These are phyloP conservation scores for Aleiodes testaceus DNA, from an alignment of 2,888 invertebrate genomes.

Conservation along the genomic window DNA sequence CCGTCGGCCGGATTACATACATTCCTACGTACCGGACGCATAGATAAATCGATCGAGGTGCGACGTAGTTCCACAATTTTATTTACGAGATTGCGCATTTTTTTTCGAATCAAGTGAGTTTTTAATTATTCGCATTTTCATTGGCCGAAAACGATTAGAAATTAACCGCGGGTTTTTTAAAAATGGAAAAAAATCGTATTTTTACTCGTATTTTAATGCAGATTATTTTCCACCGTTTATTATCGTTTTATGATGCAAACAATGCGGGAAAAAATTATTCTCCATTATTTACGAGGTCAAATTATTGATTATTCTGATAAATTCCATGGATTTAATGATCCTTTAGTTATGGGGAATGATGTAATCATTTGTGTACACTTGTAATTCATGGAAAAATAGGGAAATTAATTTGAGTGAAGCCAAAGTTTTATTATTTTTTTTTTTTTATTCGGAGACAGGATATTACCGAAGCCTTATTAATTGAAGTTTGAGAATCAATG, in stretches of 20 bases:
- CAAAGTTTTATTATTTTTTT: not conserved
- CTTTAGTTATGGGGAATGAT: conserved; percentile 1
- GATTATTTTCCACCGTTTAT: not conserved
- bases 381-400: not conserved
- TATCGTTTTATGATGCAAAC: conserved; percentile 15
- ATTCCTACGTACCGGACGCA: conserved; percentile 27
- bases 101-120: not conserved
- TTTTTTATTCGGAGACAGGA: conserved; percentile 18
- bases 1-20: conserved; percentile 30
- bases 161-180: not conserved
- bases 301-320: conserved; percentile 19
- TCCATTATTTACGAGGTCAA: not conserved
- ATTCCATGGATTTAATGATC: conserved; percentile 20
- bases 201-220: not conserved
- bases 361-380: not conserved
- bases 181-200: not conserved
- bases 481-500: conserved; percentile 18
- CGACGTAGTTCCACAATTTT: conserved; percentile 21
- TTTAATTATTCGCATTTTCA: too few relatives aligned
- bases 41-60: conserved; percentile 32
- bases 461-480: conserved; percentile 40
- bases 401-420: conserved; percentile 1
- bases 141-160: too few relatives aligned
- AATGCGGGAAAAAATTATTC: not conserved
- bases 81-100: not conserved